Percentiles rank a stretch among this genome's conserved stretches.
Conservation (phyloP, 2,888 invertebrate species). For the Eristalis tenax region DNA sequence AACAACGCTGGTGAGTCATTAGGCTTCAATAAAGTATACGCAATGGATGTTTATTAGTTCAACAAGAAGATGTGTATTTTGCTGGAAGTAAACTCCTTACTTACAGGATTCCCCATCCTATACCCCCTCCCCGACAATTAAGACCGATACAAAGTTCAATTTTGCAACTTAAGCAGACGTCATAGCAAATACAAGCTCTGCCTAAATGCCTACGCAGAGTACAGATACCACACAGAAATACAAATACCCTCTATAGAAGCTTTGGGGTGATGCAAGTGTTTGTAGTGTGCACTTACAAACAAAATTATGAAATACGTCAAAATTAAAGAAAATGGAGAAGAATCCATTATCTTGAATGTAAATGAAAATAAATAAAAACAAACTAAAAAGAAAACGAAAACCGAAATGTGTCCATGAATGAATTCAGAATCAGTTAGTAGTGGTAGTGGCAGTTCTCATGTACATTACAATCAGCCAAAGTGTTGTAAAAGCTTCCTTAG, state of each 20-base stretch:
- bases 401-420: constrained; percentile 5
- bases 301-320: not conserved
- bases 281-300: not conserved
- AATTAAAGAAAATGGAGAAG: not conserved
- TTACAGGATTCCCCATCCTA: not conserved
- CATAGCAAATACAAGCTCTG: not conserved
- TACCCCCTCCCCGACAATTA: too few relatives aligned
- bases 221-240: too few relatives aligned
- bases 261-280: too few relatives aligned
- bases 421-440: constrained; percentile 17
- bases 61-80: not conserved
- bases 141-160: not conserved
- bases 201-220: too few relatives aligned
- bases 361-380: constrained; percentile 7
- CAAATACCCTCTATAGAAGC: too few relatives aligned
- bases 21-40: not conserved
- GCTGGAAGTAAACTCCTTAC: not conserved
- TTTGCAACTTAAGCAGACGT: not conserved
- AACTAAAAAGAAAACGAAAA: not conserved
- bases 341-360: not conserved
- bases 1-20: too few relatives aligned
- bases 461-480: constrained; percentile 54
- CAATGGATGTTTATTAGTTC: not conserved
- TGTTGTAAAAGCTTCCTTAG: constrained; percentile 48
- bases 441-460: constrained; percentile 8